Evolutionary conservation across 2,888 invertebrate species (phyloP).

Genomic region (Gastracanthus pulcherrimus): DNA sequence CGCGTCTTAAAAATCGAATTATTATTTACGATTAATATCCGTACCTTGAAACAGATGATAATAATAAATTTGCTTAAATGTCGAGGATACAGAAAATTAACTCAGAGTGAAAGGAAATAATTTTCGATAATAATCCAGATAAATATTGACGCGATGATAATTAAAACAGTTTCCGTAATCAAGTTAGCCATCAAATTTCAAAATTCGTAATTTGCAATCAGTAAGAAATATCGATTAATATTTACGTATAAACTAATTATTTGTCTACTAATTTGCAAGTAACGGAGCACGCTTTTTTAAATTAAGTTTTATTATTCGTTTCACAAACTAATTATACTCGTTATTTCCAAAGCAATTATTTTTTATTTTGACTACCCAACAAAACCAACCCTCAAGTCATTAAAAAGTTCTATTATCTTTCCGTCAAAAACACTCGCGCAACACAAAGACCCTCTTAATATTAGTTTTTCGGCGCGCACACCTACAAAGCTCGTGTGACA

Average conservation of each 20-base stretch:
- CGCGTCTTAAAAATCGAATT: too few species aligned
- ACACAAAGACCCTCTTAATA: not conserved
- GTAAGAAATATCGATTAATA: too few species aligned
- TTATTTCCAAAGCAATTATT: too few species aligned
- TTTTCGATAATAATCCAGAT: not conserved
- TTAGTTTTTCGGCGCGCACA: not conserved
- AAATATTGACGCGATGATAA: not conserved
- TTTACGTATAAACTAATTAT: too few species aligned
- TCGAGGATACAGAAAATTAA: not conserved
- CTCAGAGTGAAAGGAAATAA: not conserved
- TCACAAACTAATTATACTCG: too few species aligned
- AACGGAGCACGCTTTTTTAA: too few species aligned
- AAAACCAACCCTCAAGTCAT: too few species aligned
- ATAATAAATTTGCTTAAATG: not conserved
- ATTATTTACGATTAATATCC: too few species aligned
- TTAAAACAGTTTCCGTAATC: not conserved
- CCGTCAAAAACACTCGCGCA: not conserved
- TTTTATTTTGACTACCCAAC: too few species aligned
- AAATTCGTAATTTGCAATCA: not conserved
- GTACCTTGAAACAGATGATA: too few species aligned
- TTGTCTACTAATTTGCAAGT: too few species aligned
- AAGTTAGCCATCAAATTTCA: not conserved
- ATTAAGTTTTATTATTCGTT: too few species aligned
- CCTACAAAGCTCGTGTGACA: not conserved
- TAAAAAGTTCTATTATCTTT: conserved; percentile 2